These are phyloP conservation scores for Poeciliopsis gracilis DNA, from an alignment of 2,797 vertebrate genomes.

Conservation along the genomic window DNA sequence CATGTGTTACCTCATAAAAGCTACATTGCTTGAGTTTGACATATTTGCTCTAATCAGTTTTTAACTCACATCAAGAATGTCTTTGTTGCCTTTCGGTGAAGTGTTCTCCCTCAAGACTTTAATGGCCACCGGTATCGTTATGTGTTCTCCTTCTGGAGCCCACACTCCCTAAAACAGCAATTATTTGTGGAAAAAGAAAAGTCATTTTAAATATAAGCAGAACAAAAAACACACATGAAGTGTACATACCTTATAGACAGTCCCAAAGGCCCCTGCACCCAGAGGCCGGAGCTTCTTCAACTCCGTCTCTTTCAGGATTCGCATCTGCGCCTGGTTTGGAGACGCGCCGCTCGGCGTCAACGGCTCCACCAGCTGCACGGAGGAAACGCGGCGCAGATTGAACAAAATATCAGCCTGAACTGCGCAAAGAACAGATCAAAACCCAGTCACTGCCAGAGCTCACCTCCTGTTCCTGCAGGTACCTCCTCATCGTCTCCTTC, in stretches of 20 bases:
- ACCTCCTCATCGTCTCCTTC: constrained; percentile 89
- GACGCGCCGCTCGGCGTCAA: constrained; percentile 93
- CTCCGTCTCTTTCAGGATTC: constrained; percentile 97
- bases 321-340: constrained; percentile 98
- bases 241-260: constrained; percentile 90
- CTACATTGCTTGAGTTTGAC: not conserved
- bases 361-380: constrained; percentile 90
- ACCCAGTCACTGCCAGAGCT: not conserved
- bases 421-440: not conserved
- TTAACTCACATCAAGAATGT: constrained; percentile 81
- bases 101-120: constrained; percentile 98
- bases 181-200: not conserved
- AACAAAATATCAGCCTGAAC: not conserved
- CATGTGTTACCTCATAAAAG: not conserved
- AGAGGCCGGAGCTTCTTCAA: constrained; percentile 93
- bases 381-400: constrained; percentile 2
- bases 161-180: constrained; percentile 87
- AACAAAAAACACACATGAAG: not conserved
- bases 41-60: not conserved
- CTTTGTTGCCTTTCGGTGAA: constrained; percentile 97
- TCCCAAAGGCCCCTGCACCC: constrained; percentile 95
- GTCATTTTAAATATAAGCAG: not conserved
- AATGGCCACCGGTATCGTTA: constrained; percentile 97
- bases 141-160: constrained; percentile 93
- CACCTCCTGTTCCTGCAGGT: constrained; percentile 94